A percentile compares a stretch with the other conserved stretches of the same genome.
Conservation (phyloP, 2,888 invertebrate genomes). For the Pristionchus fissidentatus region DNA sequence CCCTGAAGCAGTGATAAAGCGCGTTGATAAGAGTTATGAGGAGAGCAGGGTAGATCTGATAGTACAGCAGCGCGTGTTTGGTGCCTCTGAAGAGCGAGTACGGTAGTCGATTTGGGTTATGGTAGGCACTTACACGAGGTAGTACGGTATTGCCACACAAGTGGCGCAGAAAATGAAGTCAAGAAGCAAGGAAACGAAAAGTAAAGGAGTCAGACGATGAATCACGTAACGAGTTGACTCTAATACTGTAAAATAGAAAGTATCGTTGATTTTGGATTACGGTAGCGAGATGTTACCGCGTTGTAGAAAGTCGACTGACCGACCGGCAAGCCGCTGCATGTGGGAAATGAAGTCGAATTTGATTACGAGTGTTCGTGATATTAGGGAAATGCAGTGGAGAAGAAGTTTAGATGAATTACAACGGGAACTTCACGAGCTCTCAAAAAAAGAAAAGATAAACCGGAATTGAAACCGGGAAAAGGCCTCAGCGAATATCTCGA, state of each 20-base stretch:
- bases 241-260: background rate
- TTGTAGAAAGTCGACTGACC: background rate
- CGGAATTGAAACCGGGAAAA: background rate
- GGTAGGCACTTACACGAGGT: background rate
- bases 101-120: background rate
- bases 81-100: slow-evolving; percentile 4
- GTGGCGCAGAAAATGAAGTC: background rate
- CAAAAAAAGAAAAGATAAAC: background rate
- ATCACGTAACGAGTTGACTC: background rate
- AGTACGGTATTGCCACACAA: slow-evolving; percentile 27
- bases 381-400: background rate
- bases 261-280: background rate
- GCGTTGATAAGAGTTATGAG: background rate
- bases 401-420: background rate
- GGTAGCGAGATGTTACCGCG: background rate
- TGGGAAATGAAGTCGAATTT: background rate
- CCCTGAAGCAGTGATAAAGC: slow-evolving; percentile 15
- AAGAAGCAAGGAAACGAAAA: background rate
- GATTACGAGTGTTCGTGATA: background rate
- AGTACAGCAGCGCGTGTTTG: background rate
- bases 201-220: background rate
- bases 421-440: background rate
- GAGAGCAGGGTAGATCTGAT: background rate
- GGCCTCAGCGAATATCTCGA: background rate
- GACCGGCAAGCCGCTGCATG: background rate